Conservation (phyloP, 1,140 invertebrate species). For the Cherax quadricarinatus region DNA sequence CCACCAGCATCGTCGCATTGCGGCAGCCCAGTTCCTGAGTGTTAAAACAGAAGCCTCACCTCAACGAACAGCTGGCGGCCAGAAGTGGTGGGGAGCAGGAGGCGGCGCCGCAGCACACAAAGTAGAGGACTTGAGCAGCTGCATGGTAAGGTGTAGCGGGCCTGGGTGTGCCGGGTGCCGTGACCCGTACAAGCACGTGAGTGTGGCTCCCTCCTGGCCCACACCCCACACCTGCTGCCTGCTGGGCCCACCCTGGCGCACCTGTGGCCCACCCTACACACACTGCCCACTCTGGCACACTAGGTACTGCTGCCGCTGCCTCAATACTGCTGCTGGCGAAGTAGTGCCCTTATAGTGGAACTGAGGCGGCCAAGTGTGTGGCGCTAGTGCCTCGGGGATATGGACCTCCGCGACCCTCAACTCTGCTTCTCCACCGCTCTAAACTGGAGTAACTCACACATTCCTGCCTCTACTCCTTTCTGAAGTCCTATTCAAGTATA, state of each 20-base stretch:
- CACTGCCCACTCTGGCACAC: constrained; percentile 3
- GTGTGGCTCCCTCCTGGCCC: constrained; percentile 24
- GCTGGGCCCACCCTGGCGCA: constrained; percentile 41
- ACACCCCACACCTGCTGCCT: constrained; percentile 31
- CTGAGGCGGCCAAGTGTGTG: constrained; percentile 17
- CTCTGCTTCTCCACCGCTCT: too few species aligned
- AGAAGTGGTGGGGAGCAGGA: constrained; percentile 11
- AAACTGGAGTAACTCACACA: constrained; percentile 17
- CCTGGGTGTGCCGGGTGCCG: constrained; percentile 40
- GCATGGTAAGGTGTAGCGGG: constrained; percentile 55
- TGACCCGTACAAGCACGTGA: constrained; percentile 31
- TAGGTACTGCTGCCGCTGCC: background rate
- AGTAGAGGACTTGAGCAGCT: background rate
- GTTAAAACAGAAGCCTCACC: constrained; percentile 36
- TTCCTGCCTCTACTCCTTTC: constrained; percentile 22
- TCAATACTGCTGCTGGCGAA: background rate
- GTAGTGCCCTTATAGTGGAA: constrained; percentile 1
- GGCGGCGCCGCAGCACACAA: constrained; percentile 3
- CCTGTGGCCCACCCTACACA: constrained; percentile 24
- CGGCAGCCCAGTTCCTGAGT: constrained; percentile 19
- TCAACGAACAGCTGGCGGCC: constrained; percentile 5
- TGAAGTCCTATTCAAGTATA: constrained; percentile 4
- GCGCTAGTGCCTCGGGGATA: background rate
- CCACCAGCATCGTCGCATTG: constrained; percentile 53
- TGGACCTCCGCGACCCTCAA: background rate